phyloP scores from a whole-genome alignment of 2,113 vertebrate species.

The Mustela nigripes region DNA sequence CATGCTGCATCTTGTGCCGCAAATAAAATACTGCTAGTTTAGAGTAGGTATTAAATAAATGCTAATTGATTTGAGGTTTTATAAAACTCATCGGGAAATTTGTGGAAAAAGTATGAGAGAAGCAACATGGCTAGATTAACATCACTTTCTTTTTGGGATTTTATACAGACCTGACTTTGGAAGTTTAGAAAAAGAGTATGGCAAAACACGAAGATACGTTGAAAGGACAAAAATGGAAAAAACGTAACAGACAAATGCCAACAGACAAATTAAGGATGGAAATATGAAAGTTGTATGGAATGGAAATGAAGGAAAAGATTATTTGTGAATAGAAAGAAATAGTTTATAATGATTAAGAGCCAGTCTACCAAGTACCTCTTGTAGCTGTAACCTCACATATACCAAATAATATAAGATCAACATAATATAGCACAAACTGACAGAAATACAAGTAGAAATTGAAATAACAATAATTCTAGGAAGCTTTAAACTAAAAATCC shows the following conservation, averaged over 20 bases:
- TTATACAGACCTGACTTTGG: not conserved
- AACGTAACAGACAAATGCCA: not conserved
- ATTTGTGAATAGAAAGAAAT: not conserved
- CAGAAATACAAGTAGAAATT: not conserved
- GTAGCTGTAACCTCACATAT: not conserved
- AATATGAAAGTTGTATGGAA: not conserved
- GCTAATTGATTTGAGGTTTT: not conserved
- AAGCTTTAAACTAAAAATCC: not conserved
- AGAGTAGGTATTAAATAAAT: not conserved
- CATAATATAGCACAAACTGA: not conserved
- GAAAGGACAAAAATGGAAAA: constrained; percentile 25
- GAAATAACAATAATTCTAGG: not conserved
- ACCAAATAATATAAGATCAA: not conserved
- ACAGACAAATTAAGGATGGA: not conserved
- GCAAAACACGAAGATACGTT: not conserved
- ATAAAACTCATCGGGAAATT: not conserved
- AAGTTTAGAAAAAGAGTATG: not conserved
- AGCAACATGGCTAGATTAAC: not conserved
- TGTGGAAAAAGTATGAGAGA: not conserved
- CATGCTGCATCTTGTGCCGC: not conserved
- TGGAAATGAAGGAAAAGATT: not conserved
- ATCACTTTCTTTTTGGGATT: not conserved
- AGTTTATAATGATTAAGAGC: not conserved
- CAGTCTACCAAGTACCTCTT: not conserved
- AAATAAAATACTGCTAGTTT: constrained; percentile 15